Conservation (phyloP, 2,113 vertebrate species). For the Oncorhynchus kisutch region DNA sequence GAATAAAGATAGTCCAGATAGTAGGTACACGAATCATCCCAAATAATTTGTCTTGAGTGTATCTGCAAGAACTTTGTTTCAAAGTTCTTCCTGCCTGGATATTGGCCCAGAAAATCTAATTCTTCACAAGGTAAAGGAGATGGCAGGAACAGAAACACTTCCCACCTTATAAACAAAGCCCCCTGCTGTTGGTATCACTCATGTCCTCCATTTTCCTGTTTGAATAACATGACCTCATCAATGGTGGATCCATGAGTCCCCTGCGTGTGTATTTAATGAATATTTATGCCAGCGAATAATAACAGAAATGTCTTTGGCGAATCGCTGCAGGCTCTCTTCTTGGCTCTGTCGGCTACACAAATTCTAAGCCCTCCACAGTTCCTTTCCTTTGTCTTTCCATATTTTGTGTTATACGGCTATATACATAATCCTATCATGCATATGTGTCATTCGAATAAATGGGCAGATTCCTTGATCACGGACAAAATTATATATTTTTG, state of each 20-base stretch:
- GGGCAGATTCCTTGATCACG: not conserved
- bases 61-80: constrained; percentile 11
- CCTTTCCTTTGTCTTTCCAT: constrained; percentile 16
- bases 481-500: no score
- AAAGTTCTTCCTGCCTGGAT: constrained; percentile 32
- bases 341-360: constrained; percentile 22
- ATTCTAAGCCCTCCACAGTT: constrained; percentile 14
- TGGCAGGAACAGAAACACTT: constrained; percentile 14
- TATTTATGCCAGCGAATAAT: constrained; percentile 63
- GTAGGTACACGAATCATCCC: constrained; percentile 3
- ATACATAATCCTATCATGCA: constrained; percentile 12
- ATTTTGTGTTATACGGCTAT: constrained; percentile 11
- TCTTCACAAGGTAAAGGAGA: constrained; percentile 7
- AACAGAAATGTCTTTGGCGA: constrained; percentile 49
- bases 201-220: constrained; percentile 34
- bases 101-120: constrained; percentile 29
- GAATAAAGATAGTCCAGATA: constrained; percentile 24
- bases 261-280: constrained; percentile 48
- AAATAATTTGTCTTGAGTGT: constrained; percentile 27
- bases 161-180: not conserved
- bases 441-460: constrained; percentile 27
- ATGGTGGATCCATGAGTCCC: constrained; percentile 29
- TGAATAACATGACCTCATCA: constrained; percentile 52
- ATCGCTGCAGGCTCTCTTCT: constrained; percentile 37
- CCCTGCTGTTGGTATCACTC: constrained; percentile 25